A percentile compares a stretch with the other conserved stretches of the same genome.
Conservation (phyloP, 2,888 invertebrate species). For the Ornithoptera alexandrae region DNA sequence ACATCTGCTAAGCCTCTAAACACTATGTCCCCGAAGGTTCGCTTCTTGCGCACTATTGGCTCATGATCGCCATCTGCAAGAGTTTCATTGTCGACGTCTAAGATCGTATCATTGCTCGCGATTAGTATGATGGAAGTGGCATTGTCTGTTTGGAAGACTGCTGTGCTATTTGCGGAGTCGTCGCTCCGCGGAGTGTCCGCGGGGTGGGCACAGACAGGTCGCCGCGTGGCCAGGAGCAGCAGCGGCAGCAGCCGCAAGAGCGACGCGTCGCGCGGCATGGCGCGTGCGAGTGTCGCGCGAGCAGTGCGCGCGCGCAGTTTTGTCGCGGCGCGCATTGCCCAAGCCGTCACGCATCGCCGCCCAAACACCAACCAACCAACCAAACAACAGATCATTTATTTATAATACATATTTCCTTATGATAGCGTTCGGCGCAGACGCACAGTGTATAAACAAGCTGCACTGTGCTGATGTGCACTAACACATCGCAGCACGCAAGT, state of each 20-base stretch:
- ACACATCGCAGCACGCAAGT: too few species aligned
- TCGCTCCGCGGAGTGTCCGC: conserved; percentile 25
- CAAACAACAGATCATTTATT: conserved; percentile 23
- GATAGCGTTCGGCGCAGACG: not conserved
- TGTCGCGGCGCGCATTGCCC: conserved; percentile 62
- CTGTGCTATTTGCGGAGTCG: conserved; percentile 36
- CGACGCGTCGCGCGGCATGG: conserved; percentile 61
- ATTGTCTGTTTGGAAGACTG: not conserved
- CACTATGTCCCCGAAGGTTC: conserved; percentile 75
- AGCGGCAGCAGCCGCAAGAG: conserved; percentile 43
- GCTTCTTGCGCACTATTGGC: conserved; percentile 69
- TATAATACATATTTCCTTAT: not conserved
- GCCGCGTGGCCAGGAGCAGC: conserved; percentile 22
- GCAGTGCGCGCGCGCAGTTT: conserved; percentile 58
- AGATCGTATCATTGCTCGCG: conserved; percentile 34
- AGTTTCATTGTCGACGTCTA: conserved; percentile 43
- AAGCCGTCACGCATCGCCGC: conserved; percentile 52
- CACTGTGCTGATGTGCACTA: too few species aligned
- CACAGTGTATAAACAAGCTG: not conserved
- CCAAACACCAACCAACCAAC: conserved; percentile 6
- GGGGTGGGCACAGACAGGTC: not conserved
- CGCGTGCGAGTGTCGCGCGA: conserved; percentile 67
- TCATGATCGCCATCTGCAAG: conserved; percentile 53
- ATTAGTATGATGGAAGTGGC: conserved; percentile 6
- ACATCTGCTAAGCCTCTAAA: conserved; percentile 76